Base-by-base conservation (phyloP, 2,113 vertebrate genomes). In the Pseudorectes ferrugineus region DNA sequence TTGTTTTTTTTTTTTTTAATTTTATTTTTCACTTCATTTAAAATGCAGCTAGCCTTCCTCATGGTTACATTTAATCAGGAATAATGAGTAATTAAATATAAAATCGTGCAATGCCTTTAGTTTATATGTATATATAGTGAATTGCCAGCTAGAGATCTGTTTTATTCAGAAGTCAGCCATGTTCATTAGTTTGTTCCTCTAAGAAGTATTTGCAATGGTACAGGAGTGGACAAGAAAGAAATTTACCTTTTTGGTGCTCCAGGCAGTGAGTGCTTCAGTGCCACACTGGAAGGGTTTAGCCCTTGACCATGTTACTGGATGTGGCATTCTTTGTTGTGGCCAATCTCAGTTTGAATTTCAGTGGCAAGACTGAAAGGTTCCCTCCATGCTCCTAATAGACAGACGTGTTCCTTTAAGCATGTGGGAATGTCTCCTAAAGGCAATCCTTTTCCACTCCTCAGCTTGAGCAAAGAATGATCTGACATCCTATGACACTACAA, bases 51-150 rank as follows among this genome's bases (percentile, higher is more conserved):
- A 67, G 22, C 28, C 11, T 88, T 8, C 2, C 31, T 1, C 61
- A 28, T 25, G 85, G 33, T 63, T 92, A 17, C 26, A 75, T 88
- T 80, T 83, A 75, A 42, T 79, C 6, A 45, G 55, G 80, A 93
- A 74, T 77, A 93, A 78, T 65, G 45, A 74, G 4, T 88, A 94
- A 93, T 88, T 95, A 92, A 80, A 85, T 23, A 48, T 16, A 42
- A 58, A 82, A 36, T 42, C 20, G 73, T 51, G 15, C 31, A 61
- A 7, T 61, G 26, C 48, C 28, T 80, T 71, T 73, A 15, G 12
- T 58, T 77, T 89, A 48, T 20, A 71, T 38, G 15, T 92, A 38
- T 40, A 52, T 43, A 18, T 63, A 73, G 18, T 51, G 36, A 80
- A 25, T 52, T 80, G 43, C 43, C 36, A 48, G 23, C 18, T 48